These are phyloP conservation scores for Eupithecia centaureata DNA, from an alignment of 2,888 invertebrate genomes.

Conservation along the genomic window DNA sequence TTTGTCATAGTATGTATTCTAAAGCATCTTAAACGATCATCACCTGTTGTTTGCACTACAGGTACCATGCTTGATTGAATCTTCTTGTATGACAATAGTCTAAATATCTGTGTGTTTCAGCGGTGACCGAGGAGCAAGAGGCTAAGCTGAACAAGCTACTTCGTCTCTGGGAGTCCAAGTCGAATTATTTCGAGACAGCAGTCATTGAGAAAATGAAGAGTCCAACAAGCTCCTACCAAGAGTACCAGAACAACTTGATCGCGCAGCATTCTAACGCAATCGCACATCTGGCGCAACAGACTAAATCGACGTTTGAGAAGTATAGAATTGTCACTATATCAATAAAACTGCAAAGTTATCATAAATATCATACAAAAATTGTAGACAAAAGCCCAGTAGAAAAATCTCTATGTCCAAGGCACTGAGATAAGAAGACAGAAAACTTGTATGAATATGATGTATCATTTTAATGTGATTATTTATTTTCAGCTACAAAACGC, in stretches of 20 bases:
- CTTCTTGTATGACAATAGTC: conserved; percentile 69
- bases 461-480: not conserved
- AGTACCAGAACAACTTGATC: conserved; percentile 93
- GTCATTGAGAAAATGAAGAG: conserved; percentile 94
- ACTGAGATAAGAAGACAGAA: not conserved
- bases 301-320: conserved; percentile 93
- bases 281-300: conserved; percentile 89
- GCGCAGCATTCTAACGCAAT: conserved; percentile 91
- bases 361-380: not conserved
- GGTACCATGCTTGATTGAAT: conserved; percentile 77
- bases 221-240: conserved; percentile 93
- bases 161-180: conserved; percentile 98
- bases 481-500: conserved; percentile 90
- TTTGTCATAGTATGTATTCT: conserved; percentile 74
- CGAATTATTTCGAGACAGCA: conserved; percentile 92
- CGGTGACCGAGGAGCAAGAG: conserved; percentile 93
- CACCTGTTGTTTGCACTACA: conserved; percentile 76
- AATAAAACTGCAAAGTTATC: not conserved
- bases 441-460: not conserved
- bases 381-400: not conserved
- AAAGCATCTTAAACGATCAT: conserved; percentile 68
- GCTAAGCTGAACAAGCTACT: conserved; percentile 96
- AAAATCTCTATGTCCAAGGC: not conserved
- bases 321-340: conserved; percentile 57
- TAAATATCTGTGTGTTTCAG: conserved; percentile 82